These are phyloP conservation scores for Turritopsis rubra DNA, from an alignment of 30 jellyfish, hydroid and myxozoan genomes.

Conservation along the genomic window DNA sequence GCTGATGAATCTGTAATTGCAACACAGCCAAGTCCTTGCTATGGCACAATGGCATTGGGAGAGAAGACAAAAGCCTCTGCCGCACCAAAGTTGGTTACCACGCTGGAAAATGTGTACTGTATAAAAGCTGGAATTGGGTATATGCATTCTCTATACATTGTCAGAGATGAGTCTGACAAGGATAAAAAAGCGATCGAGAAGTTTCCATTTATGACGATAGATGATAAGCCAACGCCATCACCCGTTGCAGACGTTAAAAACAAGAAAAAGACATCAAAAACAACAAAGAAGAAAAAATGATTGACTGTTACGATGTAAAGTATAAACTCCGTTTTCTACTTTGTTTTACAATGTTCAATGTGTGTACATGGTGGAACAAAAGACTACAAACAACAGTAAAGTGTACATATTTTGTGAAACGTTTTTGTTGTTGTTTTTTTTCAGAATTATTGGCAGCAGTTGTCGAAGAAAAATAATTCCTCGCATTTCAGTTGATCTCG, in stretches of 20 bases:
- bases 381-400: neutral
- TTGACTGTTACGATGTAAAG: neutral
- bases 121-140: constrained; percentile 31
- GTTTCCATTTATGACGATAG: constrained; percentile 12
- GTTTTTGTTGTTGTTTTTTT: too few relatives aligned
- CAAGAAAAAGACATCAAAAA: neutral
- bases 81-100: constrained; percentile 12
- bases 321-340: neutral
- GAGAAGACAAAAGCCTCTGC: constrained; percentile 26
- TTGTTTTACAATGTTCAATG: neutral
- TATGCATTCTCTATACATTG: constrained; percentile 31
- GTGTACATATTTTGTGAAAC: neutral
- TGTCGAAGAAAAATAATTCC: too few relatives aligned
- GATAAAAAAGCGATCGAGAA: constrained; percentile 29
- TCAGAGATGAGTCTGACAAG: constrained; percentile 22
- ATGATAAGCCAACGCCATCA: neutral
- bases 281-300: neutral
- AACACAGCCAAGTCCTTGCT: constrained; percentile 33
- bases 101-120: constrained; percentile 16
- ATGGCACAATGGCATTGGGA: constrained; percentile 35
- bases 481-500: too few relatives aligned
- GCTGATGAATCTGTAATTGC: constrained; percentile 44
- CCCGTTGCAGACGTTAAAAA: neutral
- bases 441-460: too few relatives aligned
- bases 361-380: neutral